phyloP scores from a whole-genome alignment of 2,888 invertebrate genomes.

The Amphipoea oculea region DNA sequence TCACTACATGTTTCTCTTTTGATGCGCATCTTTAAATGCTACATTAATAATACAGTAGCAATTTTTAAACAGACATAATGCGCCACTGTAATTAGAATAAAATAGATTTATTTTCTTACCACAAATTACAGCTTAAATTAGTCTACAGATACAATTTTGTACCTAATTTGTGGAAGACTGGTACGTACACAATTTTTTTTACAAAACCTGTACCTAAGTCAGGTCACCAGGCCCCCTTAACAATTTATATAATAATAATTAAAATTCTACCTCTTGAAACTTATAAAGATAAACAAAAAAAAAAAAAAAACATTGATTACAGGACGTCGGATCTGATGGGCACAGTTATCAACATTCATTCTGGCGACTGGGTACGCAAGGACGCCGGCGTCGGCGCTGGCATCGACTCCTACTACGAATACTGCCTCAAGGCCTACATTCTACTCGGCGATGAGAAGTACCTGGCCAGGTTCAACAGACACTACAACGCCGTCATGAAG shows the following conservation, averaged over 20 bases:
- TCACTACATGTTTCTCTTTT: background rate
- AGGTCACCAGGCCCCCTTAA: no score
- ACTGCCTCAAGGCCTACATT: constrained; percentile 99
- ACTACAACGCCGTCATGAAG: constrained; percentile 99
- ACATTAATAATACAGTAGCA: background rate
- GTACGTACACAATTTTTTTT: no score
- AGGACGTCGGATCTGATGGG: constrained; percentile 97
- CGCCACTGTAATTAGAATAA: no score
- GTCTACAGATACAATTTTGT: no score
- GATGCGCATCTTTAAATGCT: background rate
- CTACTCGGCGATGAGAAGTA: constrained; percentile 98
- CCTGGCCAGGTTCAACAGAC: constrained; percentile 97
- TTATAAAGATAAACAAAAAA: background rate
- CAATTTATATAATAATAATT: background rate
- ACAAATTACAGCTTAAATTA: no score
- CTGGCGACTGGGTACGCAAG: constrained; percentile 99
- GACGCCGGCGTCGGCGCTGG: constrained; percentile 99
- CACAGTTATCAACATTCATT: constrained; percentile 99
- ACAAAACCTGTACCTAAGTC: no score
- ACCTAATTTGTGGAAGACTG: no score
- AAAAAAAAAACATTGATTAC: constrained; percentile 29
- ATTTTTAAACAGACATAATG: background rate
- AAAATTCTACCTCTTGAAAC: background rate
- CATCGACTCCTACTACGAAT: constrained; percentile 99
- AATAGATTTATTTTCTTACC: no score